Conservation (phyloP, 2,888 invertebrate genomes). For the Branchipolynoe longqiensis region DNA sequence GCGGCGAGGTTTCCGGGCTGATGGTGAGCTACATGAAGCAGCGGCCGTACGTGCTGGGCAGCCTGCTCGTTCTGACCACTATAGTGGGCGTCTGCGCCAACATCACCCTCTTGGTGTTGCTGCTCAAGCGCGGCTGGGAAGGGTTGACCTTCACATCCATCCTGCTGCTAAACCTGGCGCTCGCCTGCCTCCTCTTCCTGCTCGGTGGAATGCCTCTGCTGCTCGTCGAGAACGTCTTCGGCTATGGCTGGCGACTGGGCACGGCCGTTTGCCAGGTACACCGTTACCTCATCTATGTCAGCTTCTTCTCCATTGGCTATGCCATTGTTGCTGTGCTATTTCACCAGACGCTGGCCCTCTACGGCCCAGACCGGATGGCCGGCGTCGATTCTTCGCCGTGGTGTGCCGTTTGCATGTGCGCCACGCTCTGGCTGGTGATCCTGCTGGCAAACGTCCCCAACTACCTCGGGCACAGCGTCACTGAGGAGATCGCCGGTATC, state of each 20-base stretch:
- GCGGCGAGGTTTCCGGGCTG: conserved; percentile 28
- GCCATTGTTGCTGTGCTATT: conserved; percentile 5
- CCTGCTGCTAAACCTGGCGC: conserved; percentile 37
- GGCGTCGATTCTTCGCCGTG: neutral
- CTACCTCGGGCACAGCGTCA: conserved; percentile 50
- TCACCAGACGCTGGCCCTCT: neutral
- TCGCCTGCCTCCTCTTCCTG: conserved; percentile 44
- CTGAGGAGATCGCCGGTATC: conserved; percentile 50
- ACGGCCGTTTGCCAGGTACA: conserved; percentile 22
- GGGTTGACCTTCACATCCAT: neutral
- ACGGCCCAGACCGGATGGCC: neutral
- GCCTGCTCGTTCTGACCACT: conserved; percentile 13
- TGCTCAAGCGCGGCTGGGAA: conserved; percentile 3
- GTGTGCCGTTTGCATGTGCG: neutral
- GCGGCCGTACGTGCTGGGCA: conserved; percentile 36
- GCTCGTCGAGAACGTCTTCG: conserved; percentile 56
- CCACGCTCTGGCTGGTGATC: conserved; percentile 34
- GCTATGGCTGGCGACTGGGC: conserved; percentile 52
- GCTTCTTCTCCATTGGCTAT: conserved; percentile 44
- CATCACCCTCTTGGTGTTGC: neutral
- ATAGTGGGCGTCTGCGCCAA: conserved; percentile 23
- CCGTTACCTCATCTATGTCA: conserved; percentile 48
- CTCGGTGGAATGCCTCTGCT: conserved; percentile 51
- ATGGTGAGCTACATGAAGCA: conserved; percentile 30
- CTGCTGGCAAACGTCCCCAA: conserved; percentile 52